phyloP scores from a whole-genome alignment of 2,113 vertebrate genomes.

The Lampris incognitus region DNA sequence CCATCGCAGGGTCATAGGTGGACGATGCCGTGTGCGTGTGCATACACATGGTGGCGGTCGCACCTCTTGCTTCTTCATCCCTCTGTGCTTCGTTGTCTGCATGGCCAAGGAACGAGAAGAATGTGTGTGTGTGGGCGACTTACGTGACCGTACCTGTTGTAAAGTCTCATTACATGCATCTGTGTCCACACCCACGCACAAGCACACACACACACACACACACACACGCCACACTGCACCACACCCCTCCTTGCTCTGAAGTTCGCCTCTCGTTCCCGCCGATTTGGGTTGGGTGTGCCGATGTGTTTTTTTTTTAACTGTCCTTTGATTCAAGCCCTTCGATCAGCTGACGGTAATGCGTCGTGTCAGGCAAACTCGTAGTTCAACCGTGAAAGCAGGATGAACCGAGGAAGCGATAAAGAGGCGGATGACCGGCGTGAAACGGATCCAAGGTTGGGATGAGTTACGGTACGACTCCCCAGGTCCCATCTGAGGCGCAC shows the following conservation, averaged over 20 bases:
- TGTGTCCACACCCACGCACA: slow-evolving; percentile 8
- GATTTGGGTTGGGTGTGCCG: slow-evolving; percentile 20
- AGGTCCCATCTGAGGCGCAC: no score
- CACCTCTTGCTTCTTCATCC: slow-evolving; percentile 5
- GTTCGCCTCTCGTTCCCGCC: slow-evolving; percentile 45
- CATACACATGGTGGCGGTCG: not conserved
- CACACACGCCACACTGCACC: not conserved
- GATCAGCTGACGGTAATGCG: slow-evolving; percentile 13
- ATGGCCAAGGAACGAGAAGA: slow-evolving; percentile 53
- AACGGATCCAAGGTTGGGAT: slow-evolving; percentile 20
- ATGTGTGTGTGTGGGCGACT: slow-evolving; percentile 61
- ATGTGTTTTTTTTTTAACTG: not conserved
- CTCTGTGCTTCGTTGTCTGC: slow-evolving; percentile 36
- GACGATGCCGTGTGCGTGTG: slow-evolving; percentile 7
- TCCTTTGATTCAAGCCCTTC: no score
- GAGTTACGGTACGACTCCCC: not conserved
- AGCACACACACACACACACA: not conserved
- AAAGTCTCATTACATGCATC: slow-evolving; percentile 24
- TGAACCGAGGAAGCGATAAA: slow-evolving; percentile 4
- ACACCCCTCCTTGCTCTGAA: slow-evolving; percentile 54
- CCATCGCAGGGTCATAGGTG: not conserved
- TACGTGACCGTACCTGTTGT: slow-evolving; percentile 64
- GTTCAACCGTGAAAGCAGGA: not conserved
- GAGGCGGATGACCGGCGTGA: not conserved
- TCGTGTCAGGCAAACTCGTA: not conserved